Conservation (phyloP, 2,113 vertebrate genomes). For the Hypocryptadius cinnamomeus region DNA sequence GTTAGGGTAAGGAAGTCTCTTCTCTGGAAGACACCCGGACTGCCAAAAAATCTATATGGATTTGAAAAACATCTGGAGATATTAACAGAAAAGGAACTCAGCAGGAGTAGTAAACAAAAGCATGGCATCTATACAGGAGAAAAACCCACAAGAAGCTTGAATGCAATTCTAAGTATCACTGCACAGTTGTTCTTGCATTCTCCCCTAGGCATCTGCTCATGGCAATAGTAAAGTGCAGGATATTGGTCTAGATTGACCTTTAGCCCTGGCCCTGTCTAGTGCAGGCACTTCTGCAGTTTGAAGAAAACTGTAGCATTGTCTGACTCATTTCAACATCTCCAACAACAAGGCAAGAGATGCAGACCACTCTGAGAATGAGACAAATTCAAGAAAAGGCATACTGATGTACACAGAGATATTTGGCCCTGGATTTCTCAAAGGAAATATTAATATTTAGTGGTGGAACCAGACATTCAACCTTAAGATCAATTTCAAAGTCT, state of each 20-base stretch:
- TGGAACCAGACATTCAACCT: neutral
- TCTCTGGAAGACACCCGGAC: neutral
- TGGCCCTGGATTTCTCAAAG: neutral
- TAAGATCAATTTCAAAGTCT: neutral
- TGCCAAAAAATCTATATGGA: neutral
- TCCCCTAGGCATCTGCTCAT: neutral
- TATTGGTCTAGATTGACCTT: neutral
- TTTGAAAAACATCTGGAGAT: neutral
- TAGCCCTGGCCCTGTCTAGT: neutral
- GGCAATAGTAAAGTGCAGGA: neutral
- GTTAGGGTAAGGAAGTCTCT: neutral
- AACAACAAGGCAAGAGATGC: neutral
- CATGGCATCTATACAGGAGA: neutral
- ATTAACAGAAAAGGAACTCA: neutral
- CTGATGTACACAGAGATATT: neutral
- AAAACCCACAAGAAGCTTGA: neutral
- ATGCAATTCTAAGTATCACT: neutral
- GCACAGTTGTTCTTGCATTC: neutral
- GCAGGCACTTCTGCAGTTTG: neutral
- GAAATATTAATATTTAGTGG: neutral
- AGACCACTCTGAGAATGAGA: neutral
- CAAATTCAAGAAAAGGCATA: neutral
- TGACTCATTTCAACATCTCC: neutral
- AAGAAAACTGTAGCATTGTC: neutral
- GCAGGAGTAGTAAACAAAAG: neutral